Percentiles rank a stretch among this genome's conserved stretches.
Conservation (phyloP, 1,140 invertebrate genomes). For the Aphis craccivora region DNA sequence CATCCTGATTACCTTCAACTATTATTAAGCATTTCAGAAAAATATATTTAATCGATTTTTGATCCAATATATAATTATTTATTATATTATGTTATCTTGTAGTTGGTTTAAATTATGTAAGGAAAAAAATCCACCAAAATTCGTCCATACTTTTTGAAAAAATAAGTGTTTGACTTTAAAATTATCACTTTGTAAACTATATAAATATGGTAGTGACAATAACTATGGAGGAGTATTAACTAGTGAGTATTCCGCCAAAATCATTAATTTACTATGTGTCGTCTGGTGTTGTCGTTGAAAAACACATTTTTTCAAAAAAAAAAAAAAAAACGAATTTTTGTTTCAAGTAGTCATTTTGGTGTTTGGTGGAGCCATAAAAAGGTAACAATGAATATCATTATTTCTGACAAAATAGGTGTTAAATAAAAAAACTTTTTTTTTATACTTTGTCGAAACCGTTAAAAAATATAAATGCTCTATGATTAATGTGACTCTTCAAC, state of each 20-base stretch:
- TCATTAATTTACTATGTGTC: background rate
- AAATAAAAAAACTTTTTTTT: background rate
- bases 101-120: background rate
- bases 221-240: background rate
- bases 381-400: background rate
- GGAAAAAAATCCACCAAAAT: background rate
- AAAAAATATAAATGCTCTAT: background rate
- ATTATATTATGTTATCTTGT: background rate
- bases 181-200: background rate
- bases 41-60: background rate
- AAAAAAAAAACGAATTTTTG: background rate
- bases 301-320: background rate
- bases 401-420: background rate
- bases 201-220: background rate
- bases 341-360: background rate
- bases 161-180: background rate
- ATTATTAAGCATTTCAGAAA: background rate
- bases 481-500: background rate
- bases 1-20: background rate
- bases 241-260: background rate
- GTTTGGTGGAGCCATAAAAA: background rate
- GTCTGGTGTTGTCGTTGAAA: background rate
- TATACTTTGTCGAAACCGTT: background rate
- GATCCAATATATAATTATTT: background rate
- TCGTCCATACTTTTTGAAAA: background rate